phyloP scores from a whole-genome alignment of 1,140 invertebrate species.

The Diprion similis region DNA sequence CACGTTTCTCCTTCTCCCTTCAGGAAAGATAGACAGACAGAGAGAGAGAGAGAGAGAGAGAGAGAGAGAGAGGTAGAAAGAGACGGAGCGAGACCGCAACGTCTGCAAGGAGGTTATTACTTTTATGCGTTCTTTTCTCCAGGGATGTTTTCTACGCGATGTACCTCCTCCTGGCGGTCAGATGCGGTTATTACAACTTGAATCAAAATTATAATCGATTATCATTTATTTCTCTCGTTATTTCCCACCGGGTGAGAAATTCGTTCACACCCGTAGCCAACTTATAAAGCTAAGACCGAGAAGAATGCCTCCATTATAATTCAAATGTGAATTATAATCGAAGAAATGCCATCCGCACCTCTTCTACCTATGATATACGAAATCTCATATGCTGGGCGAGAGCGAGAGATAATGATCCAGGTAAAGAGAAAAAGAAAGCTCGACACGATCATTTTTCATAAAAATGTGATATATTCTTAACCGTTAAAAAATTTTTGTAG shows the following conservation, averaged over 20 bases:
- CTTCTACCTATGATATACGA: no score
- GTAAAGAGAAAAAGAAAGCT: no score
- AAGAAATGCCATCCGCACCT: neutral
- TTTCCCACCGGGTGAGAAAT: neutral
- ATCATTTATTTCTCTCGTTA: neutral
- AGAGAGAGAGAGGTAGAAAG: constrained; percentile 14
- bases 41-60: neutral
- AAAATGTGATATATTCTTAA: no score
- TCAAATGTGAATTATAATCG: constrained; percentile 1
- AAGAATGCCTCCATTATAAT: neutral
- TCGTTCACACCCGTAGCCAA: no score
- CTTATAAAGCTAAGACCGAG: neutral
- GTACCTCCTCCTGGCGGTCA: neutral
- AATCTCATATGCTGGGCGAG: no score
- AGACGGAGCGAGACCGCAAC: constrained; percentile 4
- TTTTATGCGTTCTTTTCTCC: no score
- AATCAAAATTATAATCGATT: neutral
- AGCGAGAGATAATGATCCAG: no score
- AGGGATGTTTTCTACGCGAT: no score
- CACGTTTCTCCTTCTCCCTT: constrained; percentile 12
- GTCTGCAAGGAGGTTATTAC: constrained; percentile 10
- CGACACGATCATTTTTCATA: no score
- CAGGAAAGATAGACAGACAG: constrained; percentile 1
- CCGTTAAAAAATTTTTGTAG: no score
- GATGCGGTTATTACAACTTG: neutral